Conservation (phyloP, 2,797 vertebrate genomes). For the Trachops cirrhosus region DNA sequence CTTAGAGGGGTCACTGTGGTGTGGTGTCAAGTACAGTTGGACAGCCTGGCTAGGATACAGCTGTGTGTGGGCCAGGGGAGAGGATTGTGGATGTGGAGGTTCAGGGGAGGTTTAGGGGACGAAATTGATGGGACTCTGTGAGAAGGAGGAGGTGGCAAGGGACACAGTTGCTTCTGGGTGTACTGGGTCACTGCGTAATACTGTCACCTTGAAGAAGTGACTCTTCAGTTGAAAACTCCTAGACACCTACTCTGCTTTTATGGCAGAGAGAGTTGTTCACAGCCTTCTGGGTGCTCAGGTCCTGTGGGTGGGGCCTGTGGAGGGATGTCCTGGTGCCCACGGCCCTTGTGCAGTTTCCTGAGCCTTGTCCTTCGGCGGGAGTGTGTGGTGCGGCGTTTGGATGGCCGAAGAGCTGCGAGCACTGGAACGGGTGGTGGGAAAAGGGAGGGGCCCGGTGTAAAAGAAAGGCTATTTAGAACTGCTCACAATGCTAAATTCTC, state of each 20-base stretch:
- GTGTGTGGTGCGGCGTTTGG: fast-evolving
- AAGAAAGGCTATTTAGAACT: neutral
- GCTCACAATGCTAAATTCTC: too few relatives aligned
- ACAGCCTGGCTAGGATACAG: fast-evolving
- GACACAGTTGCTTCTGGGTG: neutral
- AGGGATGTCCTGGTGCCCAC: fast-evolving
- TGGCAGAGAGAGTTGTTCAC: neutral
- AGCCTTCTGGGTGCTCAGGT: fast-evolving
- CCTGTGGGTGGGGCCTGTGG: fast-evolving
- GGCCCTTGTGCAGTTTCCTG: neutral
- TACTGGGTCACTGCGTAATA: neutral
- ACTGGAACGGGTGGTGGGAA: neutral
- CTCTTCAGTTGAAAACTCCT: fast-evolving
- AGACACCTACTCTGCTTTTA: neutral
- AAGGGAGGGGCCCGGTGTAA: fast-evolving
- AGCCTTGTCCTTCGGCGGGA: too few relatives aligned
- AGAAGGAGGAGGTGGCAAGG: neutral
- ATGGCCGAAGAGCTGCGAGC: too few relatives aligned
- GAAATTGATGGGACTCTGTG: too few relatives aligned
- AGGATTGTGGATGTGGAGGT: neutral
- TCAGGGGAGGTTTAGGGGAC: neutral
- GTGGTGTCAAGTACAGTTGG: too few relatives aligned
- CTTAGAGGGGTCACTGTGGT: neutral
- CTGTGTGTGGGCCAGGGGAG: neutral
- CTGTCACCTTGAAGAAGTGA: neutral